Base-by-base conservation (phyloP, 2,113 vertebrate species). In the Pyxicephalus adspersus region DNA sequence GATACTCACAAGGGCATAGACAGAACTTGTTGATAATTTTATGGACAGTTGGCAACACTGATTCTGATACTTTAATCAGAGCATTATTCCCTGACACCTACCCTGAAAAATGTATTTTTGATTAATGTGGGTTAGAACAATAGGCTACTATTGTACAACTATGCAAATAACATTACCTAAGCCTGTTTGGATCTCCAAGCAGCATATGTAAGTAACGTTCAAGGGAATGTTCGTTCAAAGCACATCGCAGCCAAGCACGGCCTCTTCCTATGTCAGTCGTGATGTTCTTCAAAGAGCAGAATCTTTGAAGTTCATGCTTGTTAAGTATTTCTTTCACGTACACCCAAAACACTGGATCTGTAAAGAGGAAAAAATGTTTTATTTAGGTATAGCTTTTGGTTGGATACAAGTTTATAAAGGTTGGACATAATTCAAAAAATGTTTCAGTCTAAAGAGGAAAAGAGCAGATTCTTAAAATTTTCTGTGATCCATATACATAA, bases 271-370 rank as follows among this genome's bases (percentile, higher is more conserved):
- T 90, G 74, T 99, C 98, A 0, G 96, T 95, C 0, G 87, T 86
- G 83, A 99, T 98, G 77, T 95, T 92, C 50, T 78, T 92, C 74
- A 99, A 92, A 0, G 96, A 92, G 88, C 95, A 95, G 86, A 98
- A 99, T 58, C 96, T 94, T 78, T 98, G 97, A 45, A 97, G 89
- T 84, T 99, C 98, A 4, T 99, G 98, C 29, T 93, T 95, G 89
- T 94, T 98, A 83, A 99, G 92, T 58, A 98, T 95, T 81, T 99
- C 97, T 83, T 96, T 98, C 88, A 98, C 96, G 0, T 97, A 96
- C 82, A 95, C 94, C 98, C 98, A 99, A 89, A 98, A 99, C 11
- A 95, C 96, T 3, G 97, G 90, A 84, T 98, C 97, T 98, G 89
- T 0, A 2, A 85, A 80, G 66, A 80, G 19, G 68, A 20, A 31